These are phyloP conservation scores for Chaetodon trifasciatus DNA, from an alignment of 2,797 vertebrate genomes.

Conservation along the genomic window DNA sequence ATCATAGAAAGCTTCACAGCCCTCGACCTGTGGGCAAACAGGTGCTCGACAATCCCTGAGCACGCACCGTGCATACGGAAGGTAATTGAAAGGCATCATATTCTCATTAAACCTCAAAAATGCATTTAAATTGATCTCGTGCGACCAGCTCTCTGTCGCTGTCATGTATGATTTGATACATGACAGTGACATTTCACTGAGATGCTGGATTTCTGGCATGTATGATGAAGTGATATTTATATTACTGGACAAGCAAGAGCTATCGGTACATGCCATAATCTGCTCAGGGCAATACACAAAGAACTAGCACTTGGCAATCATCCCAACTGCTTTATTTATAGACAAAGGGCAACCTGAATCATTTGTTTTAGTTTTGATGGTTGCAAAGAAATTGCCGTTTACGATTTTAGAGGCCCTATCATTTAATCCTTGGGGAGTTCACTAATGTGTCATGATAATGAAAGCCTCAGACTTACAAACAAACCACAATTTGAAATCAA, in stretches of 20 bases:
- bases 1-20: neutral
- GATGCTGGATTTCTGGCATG: slow-evolving; percentile 36
- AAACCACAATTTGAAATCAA: slow-evolving; percentile 70
- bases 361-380: slow-evolving; percentile 41
- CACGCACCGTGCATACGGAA: neutral
- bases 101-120: slow-evolving; percentile 44
- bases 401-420: slow-evolving; percentile 19
- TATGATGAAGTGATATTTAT: slow-evolving; percentile 48
- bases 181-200: slow-evolving; percentile 49
- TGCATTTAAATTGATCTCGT: slow-evolving; percentile 51
- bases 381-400: slow-evolving; percentile 26
- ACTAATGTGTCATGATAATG: slow-evolving; percentile 41
- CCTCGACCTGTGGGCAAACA: neutral
- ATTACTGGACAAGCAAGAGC: slow-evolving; percentile 42
- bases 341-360: slow-evolving; percentile 25
- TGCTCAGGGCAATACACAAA: slow-evolving; percentile 28
- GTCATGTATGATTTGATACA: slow-evolving; percentile 50
- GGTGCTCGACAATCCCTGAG: neutral
- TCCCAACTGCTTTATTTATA: slow-evolving; percentile 27
- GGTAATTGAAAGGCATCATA: slow-evolving; percentile 37
- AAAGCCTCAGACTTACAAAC: slow-evolving; percentile 53
- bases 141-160: slow-evolving; percentile 13
- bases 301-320: slow-evolving; percentile 26
- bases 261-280: slow-evolving; percentile 40
- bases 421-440: slow-evolving; percentile 41